Evolutionary conservation across 2,113 vertebrate species (phyloP), one percentile per base, ranked within the genome.

Genomic region (Aptenodytes patagonicus): DNA sequence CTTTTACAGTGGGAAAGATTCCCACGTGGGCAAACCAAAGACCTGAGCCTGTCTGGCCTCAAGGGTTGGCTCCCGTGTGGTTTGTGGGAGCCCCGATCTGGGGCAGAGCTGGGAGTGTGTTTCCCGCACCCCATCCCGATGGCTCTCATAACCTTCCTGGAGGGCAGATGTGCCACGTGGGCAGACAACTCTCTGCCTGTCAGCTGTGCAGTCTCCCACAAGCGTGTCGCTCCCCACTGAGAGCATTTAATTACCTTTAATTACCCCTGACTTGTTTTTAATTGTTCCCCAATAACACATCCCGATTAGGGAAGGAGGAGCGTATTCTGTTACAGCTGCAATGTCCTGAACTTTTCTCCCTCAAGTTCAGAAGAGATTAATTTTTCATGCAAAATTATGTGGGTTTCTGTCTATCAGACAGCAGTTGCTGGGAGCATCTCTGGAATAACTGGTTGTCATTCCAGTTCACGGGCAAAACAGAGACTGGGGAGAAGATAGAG

Each of bases 201-300:
- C 69, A 38, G 73, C 81, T 71, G 18, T 1, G 9, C 62, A 15
- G 61, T 78, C 55, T 86, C 64, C 79, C 61, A 18, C 7, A 13
- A 57, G 89, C 51, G 11, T 2, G 40, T 58, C 2, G 0, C 42
- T 92, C 81, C 68, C 72, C 38, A 11, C 77, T 34, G 94, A 75
- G 60, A 95, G 65, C 69, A 17, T 21, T 89, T 91, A 70, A 92
- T 87, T 84, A 70, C 86, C 69, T 36, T 20, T 89, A 95, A 97
- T 96, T 82, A 84, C 61, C 51, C 68, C 65, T 73, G 60, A 78
- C 77, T 92, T 68, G n/a, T 46, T 83, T 92, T 87, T 89, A 96
- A 91, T 91, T 91, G 72, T 28, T 94, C 80, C 89, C 89, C 94
- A 91, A 66, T 83, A 92, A 78, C 64, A 62, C 40, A 21, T 47